Percentiles rank a stretch among this genome's conserved stretches.
Evolutionary conservation across 2,797 vertebrate genomes (phyloP).

Genomic region (Thripadectes ignobilis): DNA sequence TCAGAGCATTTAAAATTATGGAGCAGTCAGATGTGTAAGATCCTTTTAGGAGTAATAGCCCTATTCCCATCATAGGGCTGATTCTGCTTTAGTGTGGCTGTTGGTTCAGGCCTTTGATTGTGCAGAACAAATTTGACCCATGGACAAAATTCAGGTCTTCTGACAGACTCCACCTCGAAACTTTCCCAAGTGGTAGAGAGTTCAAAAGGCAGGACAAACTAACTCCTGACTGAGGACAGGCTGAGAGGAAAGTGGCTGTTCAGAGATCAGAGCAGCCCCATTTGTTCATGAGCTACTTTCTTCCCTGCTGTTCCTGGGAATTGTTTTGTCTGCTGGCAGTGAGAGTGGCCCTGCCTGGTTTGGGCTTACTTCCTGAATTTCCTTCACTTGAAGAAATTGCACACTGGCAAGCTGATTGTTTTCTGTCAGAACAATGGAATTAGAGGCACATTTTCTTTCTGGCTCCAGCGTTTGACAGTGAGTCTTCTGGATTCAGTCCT

Average conservation of each 20-base stretch:
- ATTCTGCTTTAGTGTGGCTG: neutral
- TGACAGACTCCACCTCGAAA: neutral
- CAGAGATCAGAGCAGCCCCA: neutral
- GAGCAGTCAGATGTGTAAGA: neutral
- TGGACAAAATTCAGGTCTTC: neutral
- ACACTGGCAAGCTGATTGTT: slow-evolving; percentile 10
- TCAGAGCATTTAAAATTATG: neutral
- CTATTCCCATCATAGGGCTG: accelerated
- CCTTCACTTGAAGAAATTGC: slow-evolving; percentile 51
- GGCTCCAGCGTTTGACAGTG: slow-evolving; percentile 47
- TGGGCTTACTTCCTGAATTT: slow-evolving; percentile 31
- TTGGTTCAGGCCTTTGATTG: neutral
- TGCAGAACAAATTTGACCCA: neutral
- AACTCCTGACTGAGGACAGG: slow-evolving; percentile 60
- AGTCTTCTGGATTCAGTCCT: neutral
- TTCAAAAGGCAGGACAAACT: slow-evolving; percentile 51
- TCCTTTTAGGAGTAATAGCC: neutral
- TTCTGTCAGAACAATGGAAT: neutral
- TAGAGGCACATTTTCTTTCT: slow-evolving; percentile 24
- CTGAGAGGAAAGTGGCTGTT: slow-evolving; percentile 54
- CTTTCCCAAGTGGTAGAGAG: neutral
- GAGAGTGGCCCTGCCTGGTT: neutral
- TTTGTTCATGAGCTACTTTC: neutral
- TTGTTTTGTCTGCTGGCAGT: neutral
- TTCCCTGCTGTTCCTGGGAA: slow-evolving; percentile 8